Conservation (phyloP, 2,113 vertebrate genomes). For the Nerophis lumbriciformis region DNA sequence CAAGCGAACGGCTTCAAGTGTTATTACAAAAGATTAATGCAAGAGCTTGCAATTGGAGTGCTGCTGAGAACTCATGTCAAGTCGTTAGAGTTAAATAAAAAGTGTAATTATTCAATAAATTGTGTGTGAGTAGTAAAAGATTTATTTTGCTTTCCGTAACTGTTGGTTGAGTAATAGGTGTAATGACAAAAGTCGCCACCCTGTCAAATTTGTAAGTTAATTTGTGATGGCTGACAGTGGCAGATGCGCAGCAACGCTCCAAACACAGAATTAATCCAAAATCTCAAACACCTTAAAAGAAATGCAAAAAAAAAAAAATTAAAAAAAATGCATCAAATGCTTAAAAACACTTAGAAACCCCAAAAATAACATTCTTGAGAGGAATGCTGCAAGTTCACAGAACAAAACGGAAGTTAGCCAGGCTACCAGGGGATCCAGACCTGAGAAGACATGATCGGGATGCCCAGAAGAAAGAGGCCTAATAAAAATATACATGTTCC, state of each 20-base stretch:
- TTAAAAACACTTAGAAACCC: no score
- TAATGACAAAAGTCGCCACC: neutral
- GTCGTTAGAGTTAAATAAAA: neutral
- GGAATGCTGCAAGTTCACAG: no score
- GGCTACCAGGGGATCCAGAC: no score
- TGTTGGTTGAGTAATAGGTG: neutral
- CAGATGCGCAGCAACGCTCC: no score
- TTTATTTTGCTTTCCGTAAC: neutral
- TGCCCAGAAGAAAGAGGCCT: no score
- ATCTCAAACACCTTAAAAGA: neutral
- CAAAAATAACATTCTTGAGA: no score
- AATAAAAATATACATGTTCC: no score
- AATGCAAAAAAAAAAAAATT: neutral
- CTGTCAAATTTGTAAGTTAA: no score
- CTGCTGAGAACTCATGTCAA: slow-evolving; percentile 6
- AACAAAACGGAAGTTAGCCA: no score
- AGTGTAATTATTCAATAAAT: neutral
- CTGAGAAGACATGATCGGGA: no score
- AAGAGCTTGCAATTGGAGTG: slow-evolving; percentile 14
- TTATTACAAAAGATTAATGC: slow-evolving; percentile 49
- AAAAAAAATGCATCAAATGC: neutral
- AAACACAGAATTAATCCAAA: neutral
- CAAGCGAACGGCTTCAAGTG: slow-evolving; percentile 32
- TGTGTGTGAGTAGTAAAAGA: neutral
- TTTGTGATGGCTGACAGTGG: no score